These are phyloP conservation scores for Romanogobio albipinnatus DNA, from an alignment of 2,113 vertebrate genomes.

Conservation along the genomic window DNA sequence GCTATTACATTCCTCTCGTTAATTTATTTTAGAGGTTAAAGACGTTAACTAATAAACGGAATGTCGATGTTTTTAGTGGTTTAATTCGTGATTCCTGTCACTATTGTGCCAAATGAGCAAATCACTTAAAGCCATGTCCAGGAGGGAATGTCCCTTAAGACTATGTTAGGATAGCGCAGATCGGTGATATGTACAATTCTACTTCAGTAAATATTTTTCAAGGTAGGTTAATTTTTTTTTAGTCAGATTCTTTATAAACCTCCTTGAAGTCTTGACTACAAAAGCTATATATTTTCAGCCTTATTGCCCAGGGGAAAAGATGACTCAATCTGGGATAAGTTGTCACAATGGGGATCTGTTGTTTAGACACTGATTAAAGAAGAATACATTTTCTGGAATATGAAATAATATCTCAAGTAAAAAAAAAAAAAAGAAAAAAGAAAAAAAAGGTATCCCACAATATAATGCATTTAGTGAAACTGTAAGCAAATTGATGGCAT, in stretches of 20 bases:
- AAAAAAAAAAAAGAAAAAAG: neutral
- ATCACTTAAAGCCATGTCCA: neutral
- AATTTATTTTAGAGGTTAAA: constrained; percentile 11
- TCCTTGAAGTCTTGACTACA: neutral
- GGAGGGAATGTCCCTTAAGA: neutral
- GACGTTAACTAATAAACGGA: neutral
- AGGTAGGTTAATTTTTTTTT: neutral
- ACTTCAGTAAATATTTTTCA: neutral
- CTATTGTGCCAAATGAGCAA: neutral
- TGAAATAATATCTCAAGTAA: neutral
- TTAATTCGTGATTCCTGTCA: constrained; percentile 13
- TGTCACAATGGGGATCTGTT: neutral
- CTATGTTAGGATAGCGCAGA: neutral
- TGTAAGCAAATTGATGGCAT: too few relatives aligned
- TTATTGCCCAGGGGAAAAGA: neutral
- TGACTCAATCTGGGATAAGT: neutral
- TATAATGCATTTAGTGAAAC: neutral
- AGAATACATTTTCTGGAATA: neutral
- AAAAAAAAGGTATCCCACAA: neutral
- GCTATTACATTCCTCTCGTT: neutral
- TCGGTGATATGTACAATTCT: neutral
- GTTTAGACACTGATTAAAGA: neutral
- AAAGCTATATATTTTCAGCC: neutral
- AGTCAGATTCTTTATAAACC: neutral
- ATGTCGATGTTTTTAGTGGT: neutral